Evolutionary conservation across 2,888 invertebrate species (phyloP).

Genomic region (Euphydryas editha): DNA sequence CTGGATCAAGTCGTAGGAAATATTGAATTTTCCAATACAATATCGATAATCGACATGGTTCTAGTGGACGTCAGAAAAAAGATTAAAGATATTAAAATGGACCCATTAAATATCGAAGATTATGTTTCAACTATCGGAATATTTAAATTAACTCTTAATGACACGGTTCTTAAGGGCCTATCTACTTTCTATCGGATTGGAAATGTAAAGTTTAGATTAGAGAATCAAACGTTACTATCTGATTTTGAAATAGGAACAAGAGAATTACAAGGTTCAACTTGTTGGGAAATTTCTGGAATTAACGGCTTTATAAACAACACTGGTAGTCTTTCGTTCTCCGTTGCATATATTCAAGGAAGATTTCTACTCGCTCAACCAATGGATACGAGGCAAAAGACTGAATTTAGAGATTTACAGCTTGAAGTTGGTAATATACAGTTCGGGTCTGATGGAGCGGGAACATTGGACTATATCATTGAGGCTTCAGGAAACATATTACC

Average conservation of each 20-base stretch:
- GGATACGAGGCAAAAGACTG: constrained; percentile 89
- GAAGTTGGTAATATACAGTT: constrained; percentile 93
- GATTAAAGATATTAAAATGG: constrained; percentile 86
- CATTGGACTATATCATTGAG: constrained; percentile 92
- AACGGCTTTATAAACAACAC: constrained; percentile 87
- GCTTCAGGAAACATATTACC: constrained; percentile 91
- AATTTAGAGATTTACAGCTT: constrained; percentile 88
- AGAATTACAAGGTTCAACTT: constrained; percentile 88
- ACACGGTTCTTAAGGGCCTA: constrained; percentile 91
- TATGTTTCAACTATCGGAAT: constrained; percentile 88
- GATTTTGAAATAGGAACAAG: constrained; percentile 91
- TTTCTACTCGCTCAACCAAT: constrained; percentile 89
- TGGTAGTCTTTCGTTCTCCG: constrained; percentile 89
- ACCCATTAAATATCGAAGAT: constrained; percentile 90
- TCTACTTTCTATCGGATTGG: constrained; percentile 93
- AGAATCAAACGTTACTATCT: constrained; percentile 87
- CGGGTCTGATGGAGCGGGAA: constrained; percentile 92
- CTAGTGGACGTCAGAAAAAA: constrained; percentile 89
- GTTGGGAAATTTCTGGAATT: constrained; percentile 89
- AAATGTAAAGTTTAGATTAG: constrained; percentile 88
- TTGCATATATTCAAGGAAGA: constrained; percentile 89
- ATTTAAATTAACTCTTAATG: constrained; percentile 86
- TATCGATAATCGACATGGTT: constrained; percentile 93
- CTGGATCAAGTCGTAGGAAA: constrained; percentile 87
- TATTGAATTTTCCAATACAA: constrained; percentile 91